Conservation (phyloP, 1,140 invertebrate genomes). For the Pseudomyrmex cubaensis region DNA sequence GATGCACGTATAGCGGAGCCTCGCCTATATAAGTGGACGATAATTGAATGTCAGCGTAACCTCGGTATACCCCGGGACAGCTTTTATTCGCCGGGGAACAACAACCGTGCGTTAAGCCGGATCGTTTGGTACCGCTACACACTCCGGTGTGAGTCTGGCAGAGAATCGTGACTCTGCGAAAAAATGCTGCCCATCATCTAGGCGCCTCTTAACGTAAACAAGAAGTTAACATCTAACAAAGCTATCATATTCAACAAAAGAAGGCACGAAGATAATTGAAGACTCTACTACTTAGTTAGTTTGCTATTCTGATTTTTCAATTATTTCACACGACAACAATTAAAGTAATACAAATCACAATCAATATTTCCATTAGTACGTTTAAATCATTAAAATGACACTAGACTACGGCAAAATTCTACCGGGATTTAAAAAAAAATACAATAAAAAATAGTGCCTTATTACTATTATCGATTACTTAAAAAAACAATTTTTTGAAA, state of each 20-base stretch:
- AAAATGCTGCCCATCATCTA: constrained; percentile 50
- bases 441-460: too few relatives aligned
- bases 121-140: constrained; percentile 36
- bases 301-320: background rate
- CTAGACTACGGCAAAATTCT: too few relatives aligned
- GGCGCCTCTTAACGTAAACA: background rate
- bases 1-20: constrained; percentile 60
- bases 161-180: constrained; percentile 29
- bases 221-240: background rate
- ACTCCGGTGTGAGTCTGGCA: background rate
- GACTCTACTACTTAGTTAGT: background rate
- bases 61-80: constrained; percentile 20
- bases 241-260: background rate
- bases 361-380: too few relatives aligned
- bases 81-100: constrained; percentile 53
- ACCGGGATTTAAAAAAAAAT: too few relatives aligned
- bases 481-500: too few relatives aligned
- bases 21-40: constrained; percentile 67
- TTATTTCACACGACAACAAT: too few relatives aligned
- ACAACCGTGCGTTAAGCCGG: constrained; percentile 44
- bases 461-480: too few relatives aligned
- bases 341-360: too few relatives aligned
- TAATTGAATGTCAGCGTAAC: constrained; percentile 74
- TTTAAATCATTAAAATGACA: too few relatives aligned
- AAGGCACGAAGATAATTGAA: background rate